These are phyloP conservation scores for Cinclus mexicanus DNA, from an alignment of 2,113 vertebrate genomes.

Conservation along the genomic window DNA sequence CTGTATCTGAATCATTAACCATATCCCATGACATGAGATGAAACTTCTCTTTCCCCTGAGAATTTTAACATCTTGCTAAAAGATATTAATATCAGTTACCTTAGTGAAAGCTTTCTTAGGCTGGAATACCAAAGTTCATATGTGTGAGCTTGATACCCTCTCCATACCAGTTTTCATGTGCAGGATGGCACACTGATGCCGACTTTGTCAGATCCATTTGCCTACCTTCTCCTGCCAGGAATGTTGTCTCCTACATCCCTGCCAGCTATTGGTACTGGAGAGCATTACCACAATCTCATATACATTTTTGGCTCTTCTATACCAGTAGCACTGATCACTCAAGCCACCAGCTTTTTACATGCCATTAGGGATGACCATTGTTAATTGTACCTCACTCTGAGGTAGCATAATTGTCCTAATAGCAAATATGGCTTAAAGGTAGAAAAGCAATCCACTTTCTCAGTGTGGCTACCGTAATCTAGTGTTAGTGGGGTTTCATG, in stretches of 20 bases:
- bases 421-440: not conserved
- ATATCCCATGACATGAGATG: not conserved
- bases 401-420: not conserved
- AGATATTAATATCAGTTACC: not conserved
- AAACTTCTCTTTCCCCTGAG: not conserved
- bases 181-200: rapidly evolving
- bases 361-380: not conserved
- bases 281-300: not conserved
- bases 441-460: not conserved
- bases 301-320: not conserved
- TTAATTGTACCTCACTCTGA: not conserved
- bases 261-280: not conserved
- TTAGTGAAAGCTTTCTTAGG: not conserved
- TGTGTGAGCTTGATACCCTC: not conserved
- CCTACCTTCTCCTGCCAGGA: not conserved
- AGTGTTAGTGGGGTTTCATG: not conserved
- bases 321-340: not conserved
- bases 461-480: not conserved
- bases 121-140: not conserved
- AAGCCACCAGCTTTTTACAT: not conserved
- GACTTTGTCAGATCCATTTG: not conserved
- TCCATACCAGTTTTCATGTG: rapidly evolving
- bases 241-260: not conserved
- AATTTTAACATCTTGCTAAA: not conserved
- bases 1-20: not conserved